Base-by-base conservation (phyloP, 1,140 invertebrate species). In the Drosophila watanabei region DNA sequence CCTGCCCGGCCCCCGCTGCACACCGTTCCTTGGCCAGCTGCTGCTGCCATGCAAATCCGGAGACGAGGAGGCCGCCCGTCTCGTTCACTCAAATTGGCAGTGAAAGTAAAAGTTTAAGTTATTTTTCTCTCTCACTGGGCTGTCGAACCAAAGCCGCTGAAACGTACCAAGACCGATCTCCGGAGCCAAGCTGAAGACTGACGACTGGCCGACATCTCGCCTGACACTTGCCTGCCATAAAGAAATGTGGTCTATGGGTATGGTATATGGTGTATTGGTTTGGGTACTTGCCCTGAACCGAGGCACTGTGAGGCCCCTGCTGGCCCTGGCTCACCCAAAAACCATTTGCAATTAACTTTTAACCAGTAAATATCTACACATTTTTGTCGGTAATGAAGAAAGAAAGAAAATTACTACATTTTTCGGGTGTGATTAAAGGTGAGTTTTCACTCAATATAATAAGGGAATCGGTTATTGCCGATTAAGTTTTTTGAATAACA, bases 61-160 rank as follows among this genome's bases (percentile, higher is more conserved):
- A 63, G 77, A 43, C 79, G 61, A 59, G 49, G 79, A 54, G 60
- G 71, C 69, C 51, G 51, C n/a, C 30, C n/a, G 63, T 49, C 63
- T 79, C 73, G 75, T 68, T 79, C 69, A 77, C 62, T 61, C 78
- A 79, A 90, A 85, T 90, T 90, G 86, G 72, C 86, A 89, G 86
- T 90, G 86, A 89, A 89, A 89, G 86, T 89, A 89, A 89, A 89
- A 89, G 85, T 73, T 88, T 56, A 90, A 90, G 61, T 65, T 80
- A 90, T 90, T 86, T 88, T 66, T 52, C 61, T 49, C 41, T 66
- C 75, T 49, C 41, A 63, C 75, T 70, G 77, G 79, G 76, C 87
- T 89, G 86, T 85, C 85, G 86, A 82, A 82, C 85, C 62, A 48
- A 60, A 45, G 28, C 62, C 48, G 33, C 62, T 49, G 49, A 65